Evolutionary conservation across 2,113 vertebrate genomes (phyloP).

Genomic region (Elephantulus edwardii): DNA sequence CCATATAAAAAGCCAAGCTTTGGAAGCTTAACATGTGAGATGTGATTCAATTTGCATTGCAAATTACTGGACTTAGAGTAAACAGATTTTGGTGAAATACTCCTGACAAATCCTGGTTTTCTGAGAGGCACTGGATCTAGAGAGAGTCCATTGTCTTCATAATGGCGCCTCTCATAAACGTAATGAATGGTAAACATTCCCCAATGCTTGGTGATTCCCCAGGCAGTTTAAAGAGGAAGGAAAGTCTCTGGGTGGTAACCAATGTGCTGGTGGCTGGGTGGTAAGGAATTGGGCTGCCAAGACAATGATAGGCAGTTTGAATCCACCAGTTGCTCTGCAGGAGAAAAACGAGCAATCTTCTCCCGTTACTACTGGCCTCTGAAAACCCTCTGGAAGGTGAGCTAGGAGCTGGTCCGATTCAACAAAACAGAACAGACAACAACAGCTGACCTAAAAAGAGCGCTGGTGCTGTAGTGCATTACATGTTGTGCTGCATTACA

Average conservation of each 20-base stretch:
- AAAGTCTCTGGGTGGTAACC: background rate
- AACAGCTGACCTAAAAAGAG: no score
- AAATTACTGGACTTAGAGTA: background rate
- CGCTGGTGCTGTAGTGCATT: no score
- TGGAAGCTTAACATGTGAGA: conserved; percentile 8
- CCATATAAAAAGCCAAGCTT: background rate
- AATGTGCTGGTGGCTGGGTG: no score
- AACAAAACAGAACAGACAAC: no score
- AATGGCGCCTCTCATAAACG: background rate
- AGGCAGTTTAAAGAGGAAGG: background rate
- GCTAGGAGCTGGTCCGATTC: no score
- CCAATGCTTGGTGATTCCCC: no score
- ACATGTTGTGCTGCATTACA: background rate
- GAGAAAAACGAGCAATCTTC: no score
- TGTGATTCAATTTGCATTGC: background rate
- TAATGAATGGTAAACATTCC: background rate
- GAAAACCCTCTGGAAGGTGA: no score
- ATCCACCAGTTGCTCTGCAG: no score
- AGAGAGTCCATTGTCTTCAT: background rate
- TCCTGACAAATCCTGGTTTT: background rate
- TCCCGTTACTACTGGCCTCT: no score
- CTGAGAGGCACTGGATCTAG: background rate
- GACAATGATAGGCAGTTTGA: no score
- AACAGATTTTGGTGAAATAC: background rate
- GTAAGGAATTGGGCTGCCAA: no score